Evolutionary conservation across 2,888 invertebrate species (phyloP).

Genomic region (Melipona bicolor): DNA sequence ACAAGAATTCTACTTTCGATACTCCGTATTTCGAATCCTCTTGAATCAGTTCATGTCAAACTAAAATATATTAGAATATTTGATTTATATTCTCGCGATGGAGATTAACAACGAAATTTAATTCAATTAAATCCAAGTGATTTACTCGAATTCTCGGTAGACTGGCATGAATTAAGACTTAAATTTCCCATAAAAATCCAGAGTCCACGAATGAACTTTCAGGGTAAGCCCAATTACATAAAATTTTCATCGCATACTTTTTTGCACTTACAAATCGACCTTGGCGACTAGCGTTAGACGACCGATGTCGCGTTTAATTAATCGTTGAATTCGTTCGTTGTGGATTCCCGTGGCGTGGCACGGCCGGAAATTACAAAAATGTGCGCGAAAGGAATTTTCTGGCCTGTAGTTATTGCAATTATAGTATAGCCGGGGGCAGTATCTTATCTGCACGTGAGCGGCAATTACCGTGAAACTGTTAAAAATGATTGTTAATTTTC

Average conservation of each 20-base stretch:
- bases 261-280: background rate
- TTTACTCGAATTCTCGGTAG: no score
- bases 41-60: no score
- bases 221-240: background rate
- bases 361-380: conserved; percentile 8
- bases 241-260: background rate
- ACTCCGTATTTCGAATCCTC: no score
- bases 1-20: no score
- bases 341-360: background rate
- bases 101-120: no score
- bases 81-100: no score
- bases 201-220: background rate
- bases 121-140: no score
- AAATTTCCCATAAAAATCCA: no score
- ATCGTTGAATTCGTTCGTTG: conserved; percentile 17
- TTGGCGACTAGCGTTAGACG: conserved; percentile 10
- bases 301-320: conserved; percentile 10
- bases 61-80: no score
- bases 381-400: conserved; percentile 19
- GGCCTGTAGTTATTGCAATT: conserved; percentile 16
- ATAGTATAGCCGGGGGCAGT: conserved; percentile 18
- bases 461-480: conserved; percentile 46
- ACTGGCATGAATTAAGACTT: no score
- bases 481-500: conserved; percentile 50
- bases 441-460: conserved; percentile 28